Evolutionary conservation across 2,888 invertebrate genomes (phyloP), one percentile per base, ranked within the genome.

Genomic region (Drosophila villosipedis): DNA sequence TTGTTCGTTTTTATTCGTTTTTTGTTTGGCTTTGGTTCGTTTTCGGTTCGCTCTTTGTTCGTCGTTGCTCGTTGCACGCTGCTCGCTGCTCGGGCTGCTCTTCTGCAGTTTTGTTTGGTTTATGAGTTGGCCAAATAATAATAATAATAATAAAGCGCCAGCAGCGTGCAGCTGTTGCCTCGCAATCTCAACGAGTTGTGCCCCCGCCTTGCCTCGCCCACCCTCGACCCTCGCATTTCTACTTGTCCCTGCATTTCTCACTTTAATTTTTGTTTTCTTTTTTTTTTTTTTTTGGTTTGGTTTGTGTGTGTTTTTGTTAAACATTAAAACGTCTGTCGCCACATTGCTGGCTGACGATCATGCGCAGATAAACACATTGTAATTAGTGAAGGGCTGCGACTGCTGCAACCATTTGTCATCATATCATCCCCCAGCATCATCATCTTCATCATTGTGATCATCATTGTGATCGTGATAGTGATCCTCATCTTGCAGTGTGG

Each of bases 41-140:
- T 47, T 47, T 7, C 22, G 22, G 28, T 33, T 35, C 33, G 25
- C 9, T 49, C 28, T 22, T 19, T 33, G 53, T 33, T 65, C 7
- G 33, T 49, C n/a, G 35, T 16, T n/a, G 39, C 25, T 59, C 16
- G 35, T 39, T 39, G 28, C 5, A 43, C 22, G 31, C 19, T n/a
- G 55, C 30, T 62, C 22, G 35, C 25, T 25, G 25, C 31, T 31
- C 31, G 31, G 31, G 9, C 31, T 31, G 31, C 25, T 55, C 35
- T 43, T 30, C 66, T 74, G 71, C 65, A 67, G 58, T 77, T 71
- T 86, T 86, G 89, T 84, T 86, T 84, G 71, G 55, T 87, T 84
- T 84, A 84, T 89, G 84, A 84, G 77, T 84, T 89, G 84, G 84
- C 89, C 90, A 84, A 89, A 84, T 89, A 81, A 73, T 72, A 87